Conservation (phyloP, 2,113 vertebrate species). For the Otus sunia region DNA sequence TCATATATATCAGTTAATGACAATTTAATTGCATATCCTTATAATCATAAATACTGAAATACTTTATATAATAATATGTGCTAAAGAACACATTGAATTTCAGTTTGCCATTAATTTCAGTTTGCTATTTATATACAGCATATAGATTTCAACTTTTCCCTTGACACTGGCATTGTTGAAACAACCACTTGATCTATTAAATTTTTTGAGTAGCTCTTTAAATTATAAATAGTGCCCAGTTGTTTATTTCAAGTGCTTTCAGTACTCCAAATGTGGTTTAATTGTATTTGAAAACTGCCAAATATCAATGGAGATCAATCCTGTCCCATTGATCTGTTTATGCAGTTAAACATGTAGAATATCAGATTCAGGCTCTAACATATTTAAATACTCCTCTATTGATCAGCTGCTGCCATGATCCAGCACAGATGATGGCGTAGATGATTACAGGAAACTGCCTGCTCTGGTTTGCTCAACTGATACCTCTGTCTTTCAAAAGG, state of each 20-base stretch:
- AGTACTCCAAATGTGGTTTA: constrained; percentile 76
- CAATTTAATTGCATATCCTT: constrained; percentile 46
- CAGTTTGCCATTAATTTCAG: constrained; percentile 58
- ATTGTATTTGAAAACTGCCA: constrained; percentile 87
- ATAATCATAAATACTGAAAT: constrained; percentile 33
- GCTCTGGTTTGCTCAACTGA: constrained; percentile 58
- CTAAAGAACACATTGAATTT: constrained; percentile 54
- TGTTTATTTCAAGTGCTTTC: constrained; percentile 73
- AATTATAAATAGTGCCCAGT: constrained; percentile 70
- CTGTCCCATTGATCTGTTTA: constrained; percentile 84
- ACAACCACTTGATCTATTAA: constrained; percentile 68
- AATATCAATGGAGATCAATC: constrained; percentile 80
- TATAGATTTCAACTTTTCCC: constrained; percentile 54
- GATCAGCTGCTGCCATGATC: constrained; percentile 81
- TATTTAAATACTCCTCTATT: constrained; percentile 88
- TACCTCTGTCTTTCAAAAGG: constrained; percentile 31
- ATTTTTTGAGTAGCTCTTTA: constrained; percentile 69
- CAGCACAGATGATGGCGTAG: constrained; percentile 80
- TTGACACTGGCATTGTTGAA: constrained; percentile 52
- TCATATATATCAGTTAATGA: constrained; percentile 14
- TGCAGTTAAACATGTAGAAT: constrained; percentile 79
- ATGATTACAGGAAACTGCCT: constrained; percentile 79
- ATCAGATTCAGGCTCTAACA: constrained; percentile 84
- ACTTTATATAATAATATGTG: constrained; percentile 31
- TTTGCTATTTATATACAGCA: constrained; percentile 56